Evolutionary conservation across 1,140 invertebrate species (phyloP).

Genomic region (Bursaphelenchus mucronatus): DNA sequence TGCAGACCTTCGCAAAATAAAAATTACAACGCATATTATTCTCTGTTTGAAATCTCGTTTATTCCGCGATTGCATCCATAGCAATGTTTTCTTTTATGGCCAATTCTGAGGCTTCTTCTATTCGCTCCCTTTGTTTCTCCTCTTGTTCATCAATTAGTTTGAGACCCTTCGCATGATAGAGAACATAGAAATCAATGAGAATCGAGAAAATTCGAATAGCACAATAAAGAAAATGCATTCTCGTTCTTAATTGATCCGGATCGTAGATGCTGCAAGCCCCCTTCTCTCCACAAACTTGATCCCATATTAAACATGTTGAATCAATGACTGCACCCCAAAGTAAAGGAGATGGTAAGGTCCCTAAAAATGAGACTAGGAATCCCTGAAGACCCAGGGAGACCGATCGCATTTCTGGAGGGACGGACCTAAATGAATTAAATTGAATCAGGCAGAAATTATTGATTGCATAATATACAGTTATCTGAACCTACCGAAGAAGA

Average conservation of each 20-base stretch:
- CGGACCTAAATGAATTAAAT: conserved; percentile 45
- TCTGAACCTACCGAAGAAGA: conserved; percentile 43
- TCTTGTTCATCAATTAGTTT: conserved; percentile 49
- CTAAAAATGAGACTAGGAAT: conserved; percentile 55
- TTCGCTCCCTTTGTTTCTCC: background rate
- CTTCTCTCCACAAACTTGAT: conserved; percentile 47
- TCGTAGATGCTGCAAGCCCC: conserved; percentile 62
- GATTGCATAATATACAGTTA: too few relatives aligned
- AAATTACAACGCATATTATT: too few relatives aligned
- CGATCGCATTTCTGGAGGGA: conserved; percentile 54
- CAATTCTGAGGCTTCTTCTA: background rate
- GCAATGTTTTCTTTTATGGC: conserved; percentile 8
- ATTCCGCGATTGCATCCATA: conserved; percentile 16
- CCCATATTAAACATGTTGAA: conserved; percentile 60
- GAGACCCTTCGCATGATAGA: conserved; percentile 52
- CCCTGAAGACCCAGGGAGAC: conserved; percentile 60
- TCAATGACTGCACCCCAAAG: conserved; percentile 62
- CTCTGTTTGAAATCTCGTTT: background rate
- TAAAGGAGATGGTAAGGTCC: conserved; percentile 62
- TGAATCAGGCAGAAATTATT: conserved; percentile 20
- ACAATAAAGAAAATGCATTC: conserved; percentile 53
- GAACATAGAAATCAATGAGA: conserved; percentile 52
- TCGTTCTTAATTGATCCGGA: conserved; percentile 25
- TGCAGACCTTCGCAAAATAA: too few relatives aligned
- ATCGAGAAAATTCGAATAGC: conserved; percentile 50